phyloP scores from a whole-genome alignment of 2,797 vertebrate genomes.

The Meda fulgida region DNA sequence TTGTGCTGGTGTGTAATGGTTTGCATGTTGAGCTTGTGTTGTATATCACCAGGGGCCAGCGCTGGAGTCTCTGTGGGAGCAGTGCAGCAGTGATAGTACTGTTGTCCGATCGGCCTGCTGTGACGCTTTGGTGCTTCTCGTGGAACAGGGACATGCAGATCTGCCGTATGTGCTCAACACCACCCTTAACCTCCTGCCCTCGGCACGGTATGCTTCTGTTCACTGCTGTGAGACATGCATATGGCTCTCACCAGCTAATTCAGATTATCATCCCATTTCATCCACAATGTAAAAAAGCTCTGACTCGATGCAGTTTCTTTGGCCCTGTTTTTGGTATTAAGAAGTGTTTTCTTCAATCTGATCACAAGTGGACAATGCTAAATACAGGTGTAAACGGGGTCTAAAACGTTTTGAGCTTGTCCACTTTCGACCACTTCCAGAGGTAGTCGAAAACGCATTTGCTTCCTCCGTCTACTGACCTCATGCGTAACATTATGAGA shows the following conservation, averaged over 20 bases:
- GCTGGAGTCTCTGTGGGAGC: slow-evolving; percentile 91
- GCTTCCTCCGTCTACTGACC: neutral
- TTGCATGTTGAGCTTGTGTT: slow-evolving; percentile 49
- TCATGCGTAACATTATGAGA: too few species aligned
- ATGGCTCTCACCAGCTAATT: neutral
- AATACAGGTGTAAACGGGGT: too few species aligned
- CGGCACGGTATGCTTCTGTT: slow-evolving; percentile 81
- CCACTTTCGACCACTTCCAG: too few species aligned
- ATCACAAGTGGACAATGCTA: neutral
- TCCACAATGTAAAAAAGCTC: neutral
- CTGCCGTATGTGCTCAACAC: slow-evolving; percentile 83
- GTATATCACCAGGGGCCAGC: slow-evolving; percentile 81
- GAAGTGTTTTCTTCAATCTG: neutral
- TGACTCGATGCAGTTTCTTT: neutral
- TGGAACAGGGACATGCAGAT: slow-evolving; percentile 89
- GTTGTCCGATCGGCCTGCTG: slow-evolving; percentile 87
- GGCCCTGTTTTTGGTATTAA: neutral
- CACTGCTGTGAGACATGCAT: neutral
- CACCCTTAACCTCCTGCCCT: slow-evolving; percentile 90
- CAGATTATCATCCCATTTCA: neutral
- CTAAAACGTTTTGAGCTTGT: too few species aligned
- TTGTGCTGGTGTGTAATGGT: neutral
- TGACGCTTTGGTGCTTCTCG: slow-evolving; percentile 87
- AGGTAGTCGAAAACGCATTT: too few species aligned
- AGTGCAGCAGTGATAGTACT: slow-evolving; percentile 84